Conservation (phyloP, 1,140 invertebrate species). For the Aphelenchoides besseyi region DNA sequence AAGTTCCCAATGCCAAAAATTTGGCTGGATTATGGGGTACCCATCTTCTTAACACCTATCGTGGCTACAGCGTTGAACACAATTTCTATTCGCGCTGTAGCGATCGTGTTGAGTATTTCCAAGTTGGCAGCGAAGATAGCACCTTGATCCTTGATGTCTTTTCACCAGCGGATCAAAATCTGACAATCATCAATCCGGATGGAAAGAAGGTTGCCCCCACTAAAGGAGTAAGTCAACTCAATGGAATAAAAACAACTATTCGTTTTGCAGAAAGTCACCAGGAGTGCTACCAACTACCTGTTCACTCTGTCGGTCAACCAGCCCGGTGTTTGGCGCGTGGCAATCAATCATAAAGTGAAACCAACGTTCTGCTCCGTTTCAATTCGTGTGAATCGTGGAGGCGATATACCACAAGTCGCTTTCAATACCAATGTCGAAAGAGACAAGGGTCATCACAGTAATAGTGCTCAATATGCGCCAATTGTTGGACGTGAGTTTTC, state of each 20-base stretch:
- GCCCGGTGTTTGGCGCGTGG: neutral
- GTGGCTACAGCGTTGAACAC: neutral
- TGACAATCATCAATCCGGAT: neutral
- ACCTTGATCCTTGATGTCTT: neutral
- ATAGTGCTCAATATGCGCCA: slow-evolving; percentile 5
- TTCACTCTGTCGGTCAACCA: neutral
- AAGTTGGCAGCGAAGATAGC: slow-evolving; percentile 10
- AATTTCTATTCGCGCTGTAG: neutral
- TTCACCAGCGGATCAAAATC: neutral
- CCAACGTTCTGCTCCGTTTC: neutral
- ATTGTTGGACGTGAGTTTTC: slow-evolving; percentile 3
- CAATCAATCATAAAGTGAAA: slow-evolving; percentile 13
- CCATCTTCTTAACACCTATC: neutral
- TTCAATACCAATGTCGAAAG: slow-evolving; percentile 10
- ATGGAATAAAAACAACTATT: too few relatives aligned
- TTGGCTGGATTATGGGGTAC: neutral
- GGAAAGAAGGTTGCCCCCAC: neutral
- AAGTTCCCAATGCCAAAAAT: neutral
- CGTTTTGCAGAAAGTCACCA: neutral
- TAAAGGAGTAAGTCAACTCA: neutral
- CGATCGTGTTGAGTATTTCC: slow-evolving; percentile 17
- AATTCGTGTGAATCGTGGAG: neutral
- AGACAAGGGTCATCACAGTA: neutral
- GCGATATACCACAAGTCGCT: neutral
- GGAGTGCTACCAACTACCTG: neutral